Evolutionary conservation across 2,797 vertebrate species (phyloP).

Genomic region (Neoniphon sammara): DNA sequence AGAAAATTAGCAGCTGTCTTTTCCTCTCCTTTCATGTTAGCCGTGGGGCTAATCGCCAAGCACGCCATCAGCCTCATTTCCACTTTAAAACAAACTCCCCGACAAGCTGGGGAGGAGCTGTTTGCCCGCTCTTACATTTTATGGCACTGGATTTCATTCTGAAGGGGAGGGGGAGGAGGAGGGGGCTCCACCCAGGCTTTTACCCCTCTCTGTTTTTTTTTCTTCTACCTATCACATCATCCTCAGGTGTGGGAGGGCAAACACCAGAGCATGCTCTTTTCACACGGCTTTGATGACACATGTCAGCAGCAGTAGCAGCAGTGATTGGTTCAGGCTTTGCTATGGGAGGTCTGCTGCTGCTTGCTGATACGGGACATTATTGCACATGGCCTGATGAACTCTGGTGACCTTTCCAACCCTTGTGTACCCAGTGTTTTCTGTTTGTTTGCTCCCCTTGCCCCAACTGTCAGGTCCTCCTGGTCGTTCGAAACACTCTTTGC

Average conservation of each 20-base stretch:
- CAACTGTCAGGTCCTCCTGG: constrained; percentile 21
- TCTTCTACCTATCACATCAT: constrained; percentile 39
- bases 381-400: constrained; percentile 38
- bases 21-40: constrained; percentile 82
- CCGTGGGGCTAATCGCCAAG: constrained; percentile 78
- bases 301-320: constrained; percentile 42
- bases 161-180: constrained; percentile 3
- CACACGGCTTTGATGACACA: constrained; percentile 62
- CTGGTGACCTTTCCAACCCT: constrained; percentile 42
- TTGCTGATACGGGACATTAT: constrained; percentile 24
- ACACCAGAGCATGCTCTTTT: constrained; percentile 52
- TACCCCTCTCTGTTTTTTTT: constrained; percentile 2
- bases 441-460: constrained; percentile 15
- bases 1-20: constrained; percentile 83
- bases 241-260: constrained; percentile 68
- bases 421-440: constrained; percentile 9
- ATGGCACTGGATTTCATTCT: constrained; percentile 64
- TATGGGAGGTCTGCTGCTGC: constrained; percentile 22
- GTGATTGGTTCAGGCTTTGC: constrained; percentile 34
- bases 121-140: constrained; percentile 70
- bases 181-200: not conserved
- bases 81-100: constrained; percentile 82
- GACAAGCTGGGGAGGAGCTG: constrained; percentile 71
- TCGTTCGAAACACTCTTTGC: not conserved
- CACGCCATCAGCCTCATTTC: constrained; percentile 79